Conservation (phyloP, 2,888 invertebrate genomes). For the Periphyllus acericola region DNA sequence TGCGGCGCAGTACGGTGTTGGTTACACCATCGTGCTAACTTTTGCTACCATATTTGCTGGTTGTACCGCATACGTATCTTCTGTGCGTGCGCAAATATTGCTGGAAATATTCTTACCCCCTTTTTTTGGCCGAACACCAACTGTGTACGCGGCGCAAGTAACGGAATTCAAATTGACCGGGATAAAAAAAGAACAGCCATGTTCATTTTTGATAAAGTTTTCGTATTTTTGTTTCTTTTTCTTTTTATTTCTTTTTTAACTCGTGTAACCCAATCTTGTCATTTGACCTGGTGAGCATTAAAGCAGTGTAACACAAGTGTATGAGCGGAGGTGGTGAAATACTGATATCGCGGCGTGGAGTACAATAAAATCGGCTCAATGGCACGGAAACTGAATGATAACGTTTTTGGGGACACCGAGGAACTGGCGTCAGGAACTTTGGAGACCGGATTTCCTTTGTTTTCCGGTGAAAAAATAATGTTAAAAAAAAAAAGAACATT, state of each 20-base stretch:
- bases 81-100: neutral
- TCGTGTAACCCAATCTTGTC: constrained; percentile 23
- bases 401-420: constrained; percentile 40
- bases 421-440: constrained; percentile 57
- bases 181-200: neutral
- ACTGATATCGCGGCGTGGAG: constrained; percentile 31
- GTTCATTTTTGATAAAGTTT: constrained; percentile 9
- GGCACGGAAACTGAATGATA: constrained; percentile 63
- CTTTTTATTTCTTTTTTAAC: neutral
- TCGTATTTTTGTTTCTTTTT: constrained; percentile 22
- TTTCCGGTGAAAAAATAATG: constrained; percentile 55
- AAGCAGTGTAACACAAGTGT: constrained; percentile 1
- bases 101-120: neutral
- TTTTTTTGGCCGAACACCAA: neutral
- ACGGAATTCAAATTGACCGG: neutral
- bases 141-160: neutral
- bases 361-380: constrained; percentile 63
- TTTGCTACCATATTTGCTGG: neutral
- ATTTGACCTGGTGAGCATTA: constrained; percentile 46
- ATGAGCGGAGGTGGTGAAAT: constrained; percentile 31
- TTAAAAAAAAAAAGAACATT: constrained; percentile 21
- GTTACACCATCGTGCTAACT: neutral
- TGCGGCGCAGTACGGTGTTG: too few relatives aligned
- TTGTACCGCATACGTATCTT: neutral
- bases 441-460: constrained; percentile 61